Conservation (phyloP, 2,797 vertebrate genomes). For the Thamnophis elegans region DNA sequence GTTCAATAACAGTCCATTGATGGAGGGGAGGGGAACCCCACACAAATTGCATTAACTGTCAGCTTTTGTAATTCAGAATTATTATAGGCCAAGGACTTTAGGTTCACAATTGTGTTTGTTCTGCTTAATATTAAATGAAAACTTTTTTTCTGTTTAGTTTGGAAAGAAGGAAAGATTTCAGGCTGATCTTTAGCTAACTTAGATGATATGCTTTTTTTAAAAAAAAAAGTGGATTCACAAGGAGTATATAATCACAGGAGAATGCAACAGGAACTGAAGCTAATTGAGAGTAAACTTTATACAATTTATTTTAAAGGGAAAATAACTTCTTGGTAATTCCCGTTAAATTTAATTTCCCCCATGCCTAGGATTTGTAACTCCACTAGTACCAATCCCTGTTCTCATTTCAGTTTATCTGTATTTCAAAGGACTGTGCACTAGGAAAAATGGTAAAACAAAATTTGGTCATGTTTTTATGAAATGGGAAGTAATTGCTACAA, state of each 20-base stretch:
- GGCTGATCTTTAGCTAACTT: constrained; percentile 10
- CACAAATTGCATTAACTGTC: constrained; percentile 51
- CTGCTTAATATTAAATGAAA: constrained; percentile 28
- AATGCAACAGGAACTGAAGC: not conserved
- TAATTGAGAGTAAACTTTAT: not conserved
- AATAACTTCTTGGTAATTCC: not conserved
- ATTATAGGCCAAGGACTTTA: constrained; percentile 39
- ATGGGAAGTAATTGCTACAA: not conserved
- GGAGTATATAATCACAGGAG: not conserved
- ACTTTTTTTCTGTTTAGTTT: constrained; percentile 30
- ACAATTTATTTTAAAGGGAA: not conserved
- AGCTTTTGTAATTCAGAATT: constrained; percentile 40
- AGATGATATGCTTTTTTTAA: not conserved
- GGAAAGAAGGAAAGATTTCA: not conserved
- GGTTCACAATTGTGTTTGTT: constrained; percentile 29
- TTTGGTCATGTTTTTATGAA: not conserved
- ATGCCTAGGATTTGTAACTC: not conserved
- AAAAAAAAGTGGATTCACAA: not conserved
- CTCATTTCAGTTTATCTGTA: not conserved
- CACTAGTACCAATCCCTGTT: not conserved
- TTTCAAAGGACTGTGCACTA: not conserved
- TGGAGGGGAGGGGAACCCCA: constrained; percentile 22
- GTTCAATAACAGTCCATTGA: constrained; percentile 36
- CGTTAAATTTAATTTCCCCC: not conserved
- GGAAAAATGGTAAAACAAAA: not conserved